Evolutionary conservation across 2,888 invertebrate genomes (phyloP), one percentile per base, ranked within the genome.

Genomic region (Corythucha ciliata): DNA sequence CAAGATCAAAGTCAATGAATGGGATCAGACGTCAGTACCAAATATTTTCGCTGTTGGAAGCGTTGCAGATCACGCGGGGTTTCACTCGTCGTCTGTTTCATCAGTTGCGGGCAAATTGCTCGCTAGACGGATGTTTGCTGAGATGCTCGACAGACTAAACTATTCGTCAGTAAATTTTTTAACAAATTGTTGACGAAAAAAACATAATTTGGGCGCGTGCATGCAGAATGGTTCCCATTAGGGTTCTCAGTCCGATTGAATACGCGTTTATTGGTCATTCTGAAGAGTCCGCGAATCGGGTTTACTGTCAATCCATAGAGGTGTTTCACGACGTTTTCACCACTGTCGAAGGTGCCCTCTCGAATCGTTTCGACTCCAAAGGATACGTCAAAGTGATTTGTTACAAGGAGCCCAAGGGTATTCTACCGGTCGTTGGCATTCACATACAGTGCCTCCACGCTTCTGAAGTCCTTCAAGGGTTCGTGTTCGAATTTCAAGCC

Each of bases 1-100:
- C 16, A 49, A 41, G 20, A 49, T 49, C 32, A 22, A 21, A n/a
- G 49, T 49, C 21, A 41, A 49, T 22, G 41, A 2, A 18, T 41
- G 22, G n/a, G 49, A 49, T 16, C 49, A 41, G 42, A 49, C 49
- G 6, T 32, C 29, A 4, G 49, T 49, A 16, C 24, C 29, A 20
- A 49, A 49, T 22, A 49, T 49, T 6, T 49, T 49, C 16, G 49
- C 49, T 2, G 22, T 49, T 6, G 49, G 49, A 2, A n/a, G n/a
- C n/a, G n/a, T n/a, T n/a, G n/a, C n/a, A n/a, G n/a, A n/a, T n/a
- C n/a, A n/a, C n/a, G n/a, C n/a, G n/a, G n/a, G n/a, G n/a, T n/a
- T n/a, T n/a, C n/a, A n/a, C n/a, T n/a, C n/a, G n/a, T n/a, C n/a
- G n/a, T n/a, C n/a, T n/a, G n/a, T n/a, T n/a, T n/a, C n/a, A n/a